Conservation (phyloP, 1,140 invertebrate species). For the Eriocheir sinensis region DNA sequence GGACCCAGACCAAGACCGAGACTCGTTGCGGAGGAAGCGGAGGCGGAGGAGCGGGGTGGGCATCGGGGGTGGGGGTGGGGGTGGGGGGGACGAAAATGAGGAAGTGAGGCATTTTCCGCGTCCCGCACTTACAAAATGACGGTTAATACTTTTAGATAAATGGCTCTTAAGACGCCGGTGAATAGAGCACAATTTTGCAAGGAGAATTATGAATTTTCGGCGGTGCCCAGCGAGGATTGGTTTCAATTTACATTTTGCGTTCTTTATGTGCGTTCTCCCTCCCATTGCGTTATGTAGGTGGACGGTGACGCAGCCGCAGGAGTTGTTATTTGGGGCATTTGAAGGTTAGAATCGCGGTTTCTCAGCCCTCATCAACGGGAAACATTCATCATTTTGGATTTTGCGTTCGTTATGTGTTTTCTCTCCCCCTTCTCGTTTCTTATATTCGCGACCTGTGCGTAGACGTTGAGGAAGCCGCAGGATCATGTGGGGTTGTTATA, state of each 20-base stretch:
- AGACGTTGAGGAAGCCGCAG: neutral
- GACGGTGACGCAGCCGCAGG: too few relatives aligned
- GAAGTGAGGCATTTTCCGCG: neutral
- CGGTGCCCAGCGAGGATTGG: neutral
- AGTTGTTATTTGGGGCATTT: too few relatives aligned
- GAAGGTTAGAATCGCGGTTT: too few relatives aligned
- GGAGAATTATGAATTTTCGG: constrained; percentile 16
- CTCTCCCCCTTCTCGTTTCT: neutral
- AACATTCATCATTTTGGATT: constrained; percentile 8
- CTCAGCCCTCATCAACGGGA: too few relatives aligned
- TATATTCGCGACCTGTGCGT: too few relatives aligned
- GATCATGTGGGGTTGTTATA: neutral
- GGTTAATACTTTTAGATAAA: constrained; percentile 26
- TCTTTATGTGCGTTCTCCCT: too few relatives aligned
- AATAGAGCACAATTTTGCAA: constrained; percentile 3
- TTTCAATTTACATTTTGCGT: constrained; percentile 7
- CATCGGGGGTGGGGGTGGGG: too few relatives aligned
- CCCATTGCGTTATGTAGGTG: too few relatives aligned
- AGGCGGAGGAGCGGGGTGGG: too few relatives aligned
- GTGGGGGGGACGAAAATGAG: constrained; percentile 22
- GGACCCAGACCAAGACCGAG: neutral
- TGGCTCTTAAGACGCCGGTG: constrained; percentile 1
- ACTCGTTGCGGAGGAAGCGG: neutral
- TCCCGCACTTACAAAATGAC: constrained; percentile 23
- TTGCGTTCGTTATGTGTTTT: neutral